These are phyloP conservation scores for Athalia rosae DNA, from an alignment of 2,888 invertebrate species.

Conservation along the genomic window DNA sequence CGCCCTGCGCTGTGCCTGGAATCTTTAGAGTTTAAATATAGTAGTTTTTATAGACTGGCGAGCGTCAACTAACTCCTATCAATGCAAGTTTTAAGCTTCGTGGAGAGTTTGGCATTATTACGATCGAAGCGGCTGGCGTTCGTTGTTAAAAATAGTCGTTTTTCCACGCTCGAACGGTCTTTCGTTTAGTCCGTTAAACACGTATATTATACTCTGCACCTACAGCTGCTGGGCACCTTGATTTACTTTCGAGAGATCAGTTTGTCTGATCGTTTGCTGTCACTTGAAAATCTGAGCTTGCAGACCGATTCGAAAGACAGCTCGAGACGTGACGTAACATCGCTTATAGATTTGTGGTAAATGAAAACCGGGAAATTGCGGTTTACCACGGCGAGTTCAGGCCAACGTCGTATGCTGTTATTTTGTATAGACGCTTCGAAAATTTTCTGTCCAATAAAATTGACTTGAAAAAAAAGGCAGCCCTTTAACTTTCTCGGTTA, in stretches of 20 bases:
- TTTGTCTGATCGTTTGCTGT: background rate
- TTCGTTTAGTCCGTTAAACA: background rate
- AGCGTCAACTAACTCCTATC: conserved; percentile 36
- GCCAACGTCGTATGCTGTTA: no score
- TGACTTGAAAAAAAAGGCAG: no score
- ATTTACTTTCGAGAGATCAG: background rate
- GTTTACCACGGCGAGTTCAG: background rate
- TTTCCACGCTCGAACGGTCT: conserved; percentile 17
- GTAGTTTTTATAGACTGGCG: conserved; percentile 28
- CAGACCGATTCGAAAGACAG: conserved; percentile 12
- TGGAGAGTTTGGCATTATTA: conserved; percentile 41
- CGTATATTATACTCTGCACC: no score
- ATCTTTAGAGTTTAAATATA: conserved; percentile 39
- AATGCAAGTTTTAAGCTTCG: conserved; percentile 25
- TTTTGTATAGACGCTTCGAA: no score
- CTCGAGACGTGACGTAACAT: background rate
- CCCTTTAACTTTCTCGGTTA: no score
- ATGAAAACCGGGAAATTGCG: background rate
- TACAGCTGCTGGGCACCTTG: background rate
- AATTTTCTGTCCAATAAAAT: no score
- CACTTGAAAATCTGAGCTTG: background rate
- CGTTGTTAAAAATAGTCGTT: conserved; percentile 39
- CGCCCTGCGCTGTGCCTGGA: conserved; percentile 14
- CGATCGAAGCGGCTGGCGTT: conserved; percentile 12
- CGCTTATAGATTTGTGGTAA: background rate